Evolutionary conservation across 2,888 invertebrate genomes (phyloP).

Genomic region (Tetragonisca angustula): DNA sequence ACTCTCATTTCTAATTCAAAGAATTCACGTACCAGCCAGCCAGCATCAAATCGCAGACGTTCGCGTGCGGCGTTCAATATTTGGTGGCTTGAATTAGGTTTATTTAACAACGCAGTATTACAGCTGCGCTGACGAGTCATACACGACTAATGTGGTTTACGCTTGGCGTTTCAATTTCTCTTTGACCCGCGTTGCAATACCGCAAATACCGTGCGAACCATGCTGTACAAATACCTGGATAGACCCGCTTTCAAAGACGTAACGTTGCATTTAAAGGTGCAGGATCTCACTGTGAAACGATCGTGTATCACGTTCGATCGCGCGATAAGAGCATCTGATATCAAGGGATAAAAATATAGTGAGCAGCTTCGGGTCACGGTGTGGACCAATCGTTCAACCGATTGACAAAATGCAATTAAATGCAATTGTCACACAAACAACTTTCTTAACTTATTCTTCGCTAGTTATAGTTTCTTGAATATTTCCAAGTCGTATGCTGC

Average conservation of each 20-base stretch:
- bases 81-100: slow-evolving; percentile 61
- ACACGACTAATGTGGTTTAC: slow-evolving; percentile 52
- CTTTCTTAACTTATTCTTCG: too few relatives aligned
- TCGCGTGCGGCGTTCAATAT: slow-evolving; percentile 41
- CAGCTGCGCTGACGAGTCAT: slow-evolving; percentile 46
- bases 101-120: slow-evolving; percentile 55
- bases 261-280: slow-evolving; percentile 9
- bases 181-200: slow-evolving; percentile 51
- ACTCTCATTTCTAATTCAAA: slow-evolving; percentile 24
- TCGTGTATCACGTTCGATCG: slow-evolving; percentile 5
- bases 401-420: too few relatives aligned
- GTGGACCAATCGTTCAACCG: too few relatives aligned
- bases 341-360: too few relatives aligned
- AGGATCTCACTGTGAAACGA: slow-evolving; percentile 8
- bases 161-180: slow-evolving; percentile 61
- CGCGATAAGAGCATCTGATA: neutral
- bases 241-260: slow-evolving; percentile 29
- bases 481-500: too few relatives aligned
- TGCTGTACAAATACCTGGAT: slow-evolving; percentile 24
- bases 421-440: too few relatives aligned
- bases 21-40: slow-evolving; percentile 15
- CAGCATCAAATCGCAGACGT: slow-evolving; percentile 9
- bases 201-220: slow-evolving; percentile 22
- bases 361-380: too few relatives aligned
- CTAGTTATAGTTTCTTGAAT: too few relatives aligned